Percentiles rank a stretch among this genome's conserved stretches.
These are phyloP conservation scores for Trichopria drosophilae DNA, from an alignment of 2,888 invertebrate species.

Conservation along the genomic window DNA sequence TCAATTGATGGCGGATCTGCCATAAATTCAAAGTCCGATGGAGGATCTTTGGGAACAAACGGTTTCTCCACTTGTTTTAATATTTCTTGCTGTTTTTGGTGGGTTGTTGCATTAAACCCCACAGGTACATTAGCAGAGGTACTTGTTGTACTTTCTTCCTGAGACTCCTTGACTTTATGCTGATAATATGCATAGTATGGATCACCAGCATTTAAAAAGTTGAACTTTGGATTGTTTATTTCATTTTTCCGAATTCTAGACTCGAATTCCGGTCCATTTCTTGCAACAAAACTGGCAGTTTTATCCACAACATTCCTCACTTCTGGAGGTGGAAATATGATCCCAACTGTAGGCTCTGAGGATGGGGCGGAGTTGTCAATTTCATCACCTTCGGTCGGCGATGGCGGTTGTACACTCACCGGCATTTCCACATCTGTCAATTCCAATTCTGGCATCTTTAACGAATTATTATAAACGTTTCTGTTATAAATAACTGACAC, in stretches of 20 bases:
- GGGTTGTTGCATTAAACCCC: conserved; percentile 72
- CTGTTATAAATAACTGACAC: too few relatives aligned
- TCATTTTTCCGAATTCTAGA: conserved; percentile 97
- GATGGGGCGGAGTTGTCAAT: conserved; percentile 47
- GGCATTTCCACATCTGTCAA: conserved; percentile 50
- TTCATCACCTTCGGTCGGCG: conserved; percentile 42
- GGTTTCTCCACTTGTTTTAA: conserved; percentile 84
- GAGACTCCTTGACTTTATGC: conserved; percentile 94
- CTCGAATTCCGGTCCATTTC: conserved; percentile 99
- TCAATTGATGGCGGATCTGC: conserved; percentile 99
- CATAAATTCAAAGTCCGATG: conserved; percentile 88
- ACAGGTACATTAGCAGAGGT: conserved; percentile 43
- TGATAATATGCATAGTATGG: conserved; percentile 99
- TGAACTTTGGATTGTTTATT: conserved; percentile 96
- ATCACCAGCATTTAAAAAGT: conserved; percentile 93
- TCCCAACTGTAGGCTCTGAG: conserved; percentile 74
- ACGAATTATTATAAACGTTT: too few relatives aligned
- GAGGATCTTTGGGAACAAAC: conserved; percentile 89
- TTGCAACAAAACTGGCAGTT: conserved; percentile 68
- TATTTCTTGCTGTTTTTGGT: conserved; percentile 85
- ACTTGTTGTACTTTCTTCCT: conserved; percentile 76
- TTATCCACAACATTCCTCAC: conserved; percentile 95
- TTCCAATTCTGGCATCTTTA: too few relatives aligned
- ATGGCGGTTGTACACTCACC: conserved; percentile 40
- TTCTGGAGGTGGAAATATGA: conserved; percentile 99